These are phyloP conservation scores for Halcyon badia DNA, from an alignment of 2,797 vertebrate species.

Conservation along the genomic window DNA sequence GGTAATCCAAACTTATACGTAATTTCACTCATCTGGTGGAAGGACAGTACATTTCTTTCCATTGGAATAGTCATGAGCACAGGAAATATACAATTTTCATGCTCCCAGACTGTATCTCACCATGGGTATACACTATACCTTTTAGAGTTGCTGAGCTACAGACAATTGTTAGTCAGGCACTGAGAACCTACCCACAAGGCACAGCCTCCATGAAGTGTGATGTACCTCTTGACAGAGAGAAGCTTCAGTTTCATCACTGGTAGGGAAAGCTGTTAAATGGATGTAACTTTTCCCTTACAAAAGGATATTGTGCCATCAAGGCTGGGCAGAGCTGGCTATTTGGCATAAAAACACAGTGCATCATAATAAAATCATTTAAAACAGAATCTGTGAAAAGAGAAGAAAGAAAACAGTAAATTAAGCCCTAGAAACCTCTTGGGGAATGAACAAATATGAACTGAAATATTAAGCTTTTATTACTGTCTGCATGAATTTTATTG, in stretches of 20 bases:
- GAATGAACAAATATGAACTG: neutral
- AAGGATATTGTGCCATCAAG: slow-evolving; percentile 98
- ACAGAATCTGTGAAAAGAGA: slow-evolving; percentile 85
- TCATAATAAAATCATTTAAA: slow-evolving; percentile 95
- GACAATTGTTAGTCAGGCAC: neutral
- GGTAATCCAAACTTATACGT: neutral
- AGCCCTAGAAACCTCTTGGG: neutral
- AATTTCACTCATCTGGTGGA: neutral
- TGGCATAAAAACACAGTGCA: slow-evolving; percentile 97
- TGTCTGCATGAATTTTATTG: neutral
- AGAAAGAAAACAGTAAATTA: slow-evolving; percentile 47
- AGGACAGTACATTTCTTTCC: neutral
- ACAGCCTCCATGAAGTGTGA: neutral
- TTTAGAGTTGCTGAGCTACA: neutral
- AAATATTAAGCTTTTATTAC: neutral
- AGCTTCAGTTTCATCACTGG: neutral
- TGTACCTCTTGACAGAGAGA: neutral
- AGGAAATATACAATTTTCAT: neutral
- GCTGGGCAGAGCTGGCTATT: slow-evolving; percentile 92
- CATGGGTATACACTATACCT: neutral
- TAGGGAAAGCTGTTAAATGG: neutral
- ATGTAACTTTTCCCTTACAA: slow-evolving; percentile 36
- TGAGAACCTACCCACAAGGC: neutral
- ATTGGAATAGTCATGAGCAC: neutral
- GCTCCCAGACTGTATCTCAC: neutral